phyloP scores from a whole-genome alignment of 1,140 invertebrate species.

The Goniozus legneri region DNA sequence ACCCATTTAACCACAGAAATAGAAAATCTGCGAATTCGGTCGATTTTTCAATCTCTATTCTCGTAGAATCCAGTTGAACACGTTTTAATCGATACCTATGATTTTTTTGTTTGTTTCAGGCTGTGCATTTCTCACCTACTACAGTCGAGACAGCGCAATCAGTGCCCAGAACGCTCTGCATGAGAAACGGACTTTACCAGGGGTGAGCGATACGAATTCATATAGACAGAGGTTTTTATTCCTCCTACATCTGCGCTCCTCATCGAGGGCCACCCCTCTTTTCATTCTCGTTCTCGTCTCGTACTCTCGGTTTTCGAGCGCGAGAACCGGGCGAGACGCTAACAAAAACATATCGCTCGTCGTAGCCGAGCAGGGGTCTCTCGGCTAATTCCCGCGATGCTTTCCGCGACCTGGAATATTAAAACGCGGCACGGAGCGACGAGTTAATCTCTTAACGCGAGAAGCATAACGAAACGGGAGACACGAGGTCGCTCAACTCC shows the following conservation, averaged over 20 bases:
- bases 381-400: constrained; percentile 20
- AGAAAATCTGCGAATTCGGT: too few relatives aligned
- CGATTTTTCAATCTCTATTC: too few relatives aligned
- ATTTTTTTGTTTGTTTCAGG: constrained; percentile 65
- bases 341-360: neutral
- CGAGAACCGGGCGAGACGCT: neutral
- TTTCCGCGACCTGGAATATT: constrained; percentile 26
- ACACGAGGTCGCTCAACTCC: too few relatives aligned
- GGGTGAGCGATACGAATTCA: too few relatives aligned
- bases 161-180: constrained; percentile 89
- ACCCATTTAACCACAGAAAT: too few relatives aligned
- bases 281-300: neutral
- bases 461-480: constrained; percentile 25
- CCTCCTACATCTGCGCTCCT: too few relatives aligned
- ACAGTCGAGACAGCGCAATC: constrained; percentile 87
- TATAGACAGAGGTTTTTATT: too few relatives aligned
- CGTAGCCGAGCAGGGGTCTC: neutral
- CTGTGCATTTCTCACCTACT: constrained; percentile 96
- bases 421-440: constrained; percentile 33
- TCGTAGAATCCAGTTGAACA: too few relatives aligned
- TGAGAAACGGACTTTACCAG: constrained; percentile 95
- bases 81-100: too few relatives aligned
- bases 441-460: constrained; percentile 41
- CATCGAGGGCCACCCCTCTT: too few relatives aligned
- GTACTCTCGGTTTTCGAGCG: neutral